Evolutionary conservation across 2,888 invertebrate species (phyloP), one percentile per base, ranked within the genome.

Genomic region (Drosophila parthenogenetica): DNA sequence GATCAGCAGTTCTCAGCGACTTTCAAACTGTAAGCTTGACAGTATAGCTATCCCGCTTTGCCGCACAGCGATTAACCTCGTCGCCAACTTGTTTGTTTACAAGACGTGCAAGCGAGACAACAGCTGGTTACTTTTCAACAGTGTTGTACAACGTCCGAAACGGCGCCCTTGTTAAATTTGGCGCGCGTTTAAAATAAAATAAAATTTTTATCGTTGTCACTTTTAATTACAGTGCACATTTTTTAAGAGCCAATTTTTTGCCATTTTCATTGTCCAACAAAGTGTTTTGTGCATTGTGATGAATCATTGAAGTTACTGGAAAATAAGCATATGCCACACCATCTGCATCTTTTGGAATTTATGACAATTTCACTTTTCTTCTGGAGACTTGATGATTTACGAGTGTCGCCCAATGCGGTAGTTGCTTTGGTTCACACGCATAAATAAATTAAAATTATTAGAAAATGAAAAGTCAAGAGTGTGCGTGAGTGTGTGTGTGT

Each of bases 361-460:
- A 55, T 45, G 54, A 45, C 35, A 53, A 29, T 53, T 54, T 22
- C 45, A 35, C 46, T 54, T 55, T 63, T 61, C 22, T 48, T 19
- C 19, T 35, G 39, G 57, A 50, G 48, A 46, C 50, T 48, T 50
- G 29, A 63, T 66, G 64, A 79, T 82, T 80, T 82, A 82, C 68
- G 73, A 68, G 62, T 50, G 61, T 45, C 65, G 42, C 49, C 73
- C 54, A 63, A 55, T 37, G 40, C 62, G 49, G 50, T 43, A 49
- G 50, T 59, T 55, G 62, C 29, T 58, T 69, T 49, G 55, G 64
- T 86, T 83, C 83, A 86, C 86, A 86, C 83, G 81, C 86, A 83
- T 77, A 80, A 86, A 78, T 73, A 80, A 75, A 71, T 66, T 73
- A 53, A 65, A 79, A 77, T 79, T 73, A 77, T 73, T 71, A 67